These are phyloP conservation scores for Micropterix aruncella DNA, from an alignment of 2,888 invertebrate species.

Conservation along the genomic window DNA sequence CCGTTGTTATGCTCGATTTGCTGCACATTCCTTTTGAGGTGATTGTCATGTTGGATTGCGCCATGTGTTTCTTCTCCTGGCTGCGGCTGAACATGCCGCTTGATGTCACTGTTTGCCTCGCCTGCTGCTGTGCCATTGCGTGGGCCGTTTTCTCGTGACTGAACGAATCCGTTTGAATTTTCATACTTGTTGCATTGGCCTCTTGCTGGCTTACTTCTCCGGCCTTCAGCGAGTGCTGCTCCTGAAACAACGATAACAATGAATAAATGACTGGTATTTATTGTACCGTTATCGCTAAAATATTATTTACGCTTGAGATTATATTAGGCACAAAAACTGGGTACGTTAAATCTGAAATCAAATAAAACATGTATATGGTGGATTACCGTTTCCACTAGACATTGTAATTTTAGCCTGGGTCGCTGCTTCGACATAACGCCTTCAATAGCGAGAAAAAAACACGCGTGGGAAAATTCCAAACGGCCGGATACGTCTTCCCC, in stretches of 20 bases:
- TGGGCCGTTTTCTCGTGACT: slow-evolving; percentile 63
- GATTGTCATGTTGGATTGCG: slow-evolving; percentile 71
- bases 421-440: too few species aligned
- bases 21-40: slow-evolving; percentile 60
- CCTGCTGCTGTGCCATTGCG: slow-evolving; percentile 57
- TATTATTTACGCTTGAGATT: too few species aligned
- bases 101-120: slow-evolving; percentile 66
- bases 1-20: slow-evolving; percentile 41
- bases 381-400: too few species aligned
- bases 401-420: too few species aligned
- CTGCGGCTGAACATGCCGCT: slow-evolving; percentile 63
- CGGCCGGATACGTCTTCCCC: too few species aligned
- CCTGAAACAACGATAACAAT: slow-evolving; percentile 37
- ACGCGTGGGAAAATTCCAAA: too few species aligned
- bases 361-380: too few species aligned
- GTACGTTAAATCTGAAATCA: too few species aligned
- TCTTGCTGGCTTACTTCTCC: slow-evolving; percentile 78
- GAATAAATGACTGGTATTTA: too few species aligned
- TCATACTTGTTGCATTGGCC: slow-evolving; percentile 70
- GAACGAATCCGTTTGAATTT: slow-evolving; percentile 74
- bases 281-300: too few species aligned
- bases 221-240: slow-evolving; percentile 69
- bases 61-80: slow-evolving; percentile 50
- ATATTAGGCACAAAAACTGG: too few species aligned
- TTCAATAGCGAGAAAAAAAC: too few species aligned